Percentiles rank a stretch among this genome's conserved stretches.
Conservation (phyloP, 1,140 invertebrate genomes). For the Lethocerus indicus region DNA sequence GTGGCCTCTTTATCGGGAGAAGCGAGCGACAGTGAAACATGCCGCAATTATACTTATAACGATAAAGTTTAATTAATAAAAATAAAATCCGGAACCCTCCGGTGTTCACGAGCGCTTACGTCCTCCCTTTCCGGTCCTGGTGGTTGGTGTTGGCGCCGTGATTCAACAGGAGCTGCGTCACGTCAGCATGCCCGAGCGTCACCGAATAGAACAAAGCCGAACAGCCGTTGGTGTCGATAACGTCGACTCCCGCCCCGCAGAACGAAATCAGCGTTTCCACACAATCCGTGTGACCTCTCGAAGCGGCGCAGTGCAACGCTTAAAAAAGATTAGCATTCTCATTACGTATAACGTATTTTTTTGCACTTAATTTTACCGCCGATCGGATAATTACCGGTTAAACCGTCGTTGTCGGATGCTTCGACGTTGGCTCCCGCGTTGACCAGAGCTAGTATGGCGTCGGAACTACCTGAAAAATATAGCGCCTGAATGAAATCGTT, state of each 20-base stretch:
- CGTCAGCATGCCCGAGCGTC: slow-evolving; percentile 86
- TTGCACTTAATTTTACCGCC: neutral
- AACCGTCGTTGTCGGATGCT: slow-evolving; percentile 61
- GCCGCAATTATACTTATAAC: no score
- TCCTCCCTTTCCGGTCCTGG: slow-evolving; percentile 82
- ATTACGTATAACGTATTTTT: no score
- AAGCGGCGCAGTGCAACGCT: slow-evolving; percentile 90
- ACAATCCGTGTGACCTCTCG: slow-evolving; percentile 83
- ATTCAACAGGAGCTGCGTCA: slow-evolving; percentile 72
- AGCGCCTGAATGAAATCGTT: no score
- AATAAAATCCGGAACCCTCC: no score
- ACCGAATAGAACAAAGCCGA: slow-evolving; percentile 93
- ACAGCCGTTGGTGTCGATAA: slow-evolving; percentile 78
- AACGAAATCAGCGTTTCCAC: slow-evolving; percentile 78
- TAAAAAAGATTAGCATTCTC: slow-evolving; percentile 15
- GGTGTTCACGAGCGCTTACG: no score
- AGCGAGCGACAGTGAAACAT: no score
- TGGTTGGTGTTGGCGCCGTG: slow-evolving; percentile 80
- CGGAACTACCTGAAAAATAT: slow-evolving; percentile 45
- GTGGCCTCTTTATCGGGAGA: no score
- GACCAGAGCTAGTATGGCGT: slow-evolving; percentile 71
- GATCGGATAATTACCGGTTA: slow-evolving; percentile 31
- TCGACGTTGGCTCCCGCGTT: slow-evolving; percentile 67
- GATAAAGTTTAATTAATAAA: no score
- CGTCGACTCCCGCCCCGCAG: slow-evolving; percentile 71